These are phyloP conservation scores for Brachypterus glaber DNA, from an alignment of 2,888 invertebrate genomes.

Conservation along the genomic window DNA sequence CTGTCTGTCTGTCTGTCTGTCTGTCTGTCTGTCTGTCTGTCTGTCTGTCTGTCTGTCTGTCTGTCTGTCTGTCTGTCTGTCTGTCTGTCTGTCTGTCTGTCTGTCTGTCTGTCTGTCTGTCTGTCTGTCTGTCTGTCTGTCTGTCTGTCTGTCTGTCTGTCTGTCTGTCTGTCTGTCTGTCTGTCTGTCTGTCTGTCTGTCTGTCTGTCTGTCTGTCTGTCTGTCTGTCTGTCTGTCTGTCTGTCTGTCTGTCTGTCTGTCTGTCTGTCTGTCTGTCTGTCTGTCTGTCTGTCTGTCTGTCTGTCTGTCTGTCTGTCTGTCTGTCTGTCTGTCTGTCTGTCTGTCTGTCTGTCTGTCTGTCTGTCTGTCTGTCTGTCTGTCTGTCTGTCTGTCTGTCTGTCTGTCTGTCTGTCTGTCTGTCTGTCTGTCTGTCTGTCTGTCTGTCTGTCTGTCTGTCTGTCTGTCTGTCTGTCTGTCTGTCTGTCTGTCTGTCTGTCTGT, in stretches of 20 bases:
- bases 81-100: conserved; percentile 1
- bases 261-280: conserved; percentile 1
- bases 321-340: conserved; percentile 1
- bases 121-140: conserved; percentile 1
- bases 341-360: conserved; percentile 1
- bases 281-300: conserved; percentile 1
- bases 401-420: conserved; percentile 1
- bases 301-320: conserved; percentile 1
- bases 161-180: conserved; percentile 1
- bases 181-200: conserved; percentile 1
- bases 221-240: conserved; percentile 1
- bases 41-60: conserved; percentile 1
- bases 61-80: conserved; percentile 1
- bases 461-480: conserved; percentile 1
- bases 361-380: conserved; percentile 1
- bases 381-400: conserved; percentile 1
- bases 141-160: conserved; percentile 1
- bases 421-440: conserved; percentile 1
- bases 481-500: conserved; percentile 1
- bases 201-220: conserved; percentile 1
- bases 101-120: conserved; percentile 1
- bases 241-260: conserved; percentile 1
- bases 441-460: conserved; percentile 1
- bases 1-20: conserved; percentile 1
- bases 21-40: conserved; percentile 1